A percentile compares a stretch with the other conserved stretches of the same genome.
Evolutionary conservation across 2,797 vertebrate species (phyloP).

Genomic region (Semotilus atromaculatus): DNA sequence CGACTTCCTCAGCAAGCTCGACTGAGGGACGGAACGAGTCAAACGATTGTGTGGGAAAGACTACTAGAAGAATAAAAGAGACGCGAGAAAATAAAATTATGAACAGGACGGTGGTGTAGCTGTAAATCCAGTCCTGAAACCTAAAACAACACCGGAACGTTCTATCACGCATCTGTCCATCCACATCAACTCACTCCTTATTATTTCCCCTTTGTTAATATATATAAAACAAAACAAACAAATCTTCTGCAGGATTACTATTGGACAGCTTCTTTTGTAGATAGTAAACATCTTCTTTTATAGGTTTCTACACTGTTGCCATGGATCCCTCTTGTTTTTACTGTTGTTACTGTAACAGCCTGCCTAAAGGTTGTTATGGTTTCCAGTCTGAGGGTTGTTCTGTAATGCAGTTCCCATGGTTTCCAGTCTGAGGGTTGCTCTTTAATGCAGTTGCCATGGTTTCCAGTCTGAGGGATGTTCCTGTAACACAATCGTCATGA

Average conservation of each 20-base stretch:
- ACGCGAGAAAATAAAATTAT: background rate
- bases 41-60: background rate
- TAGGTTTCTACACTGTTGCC: background rate
- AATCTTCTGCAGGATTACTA: background rate
- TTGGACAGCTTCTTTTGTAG: constrained; percentile 6
- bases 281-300: background rate
- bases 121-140: constrained; percentile 3
- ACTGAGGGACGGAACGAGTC: constrained; percentile 43
- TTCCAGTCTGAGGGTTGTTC: background rate
- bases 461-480: background rate
- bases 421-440: background rate
- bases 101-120: background rate
- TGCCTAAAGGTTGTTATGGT: background rate
- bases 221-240: background rate
- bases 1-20: constrained; percentile 83
- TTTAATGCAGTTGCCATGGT: background rate
- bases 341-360: background rate
- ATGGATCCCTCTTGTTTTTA: background rate
- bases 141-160: background rate
- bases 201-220: background rate
- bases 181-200: constrained; percentile 7
- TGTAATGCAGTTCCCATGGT: background rate
- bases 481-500: background rate
- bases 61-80: background rate
- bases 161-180: background rate